Evolutionary conservation across 2,888 invertebrate genomes (phyloP), one percentile per base, ranked within the genome.

Genomic region (Oxytorus armatus): DNA sequence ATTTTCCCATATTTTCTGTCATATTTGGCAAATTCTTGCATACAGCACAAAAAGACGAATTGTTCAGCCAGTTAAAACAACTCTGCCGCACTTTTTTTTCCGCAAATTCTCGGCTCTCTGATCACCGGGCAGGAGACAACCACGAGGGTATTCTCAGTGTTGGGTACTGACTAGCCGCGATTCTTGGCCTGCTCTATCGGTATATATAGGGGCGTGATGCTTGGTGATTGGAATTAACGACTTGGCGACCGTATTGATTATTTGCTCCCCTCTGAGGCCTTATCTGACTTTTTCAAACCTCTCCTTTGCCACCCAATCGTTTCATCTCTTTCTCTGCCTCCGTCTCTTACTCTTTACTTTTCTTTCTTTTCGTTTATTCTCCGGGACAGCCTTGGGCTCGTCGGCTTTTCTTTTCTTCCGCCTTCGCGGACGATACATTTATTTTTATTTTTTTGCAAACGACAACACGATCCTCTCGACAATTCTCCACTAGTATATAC

Each of bases 211-310:
- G 86, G 86, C 85, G 85, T 87, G 87, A 87, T 87, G 85, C 85
- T 83, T 85, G 87, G 86, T 87, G 88, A 89, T 89, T 89, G 88
- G 88, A 88, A 89, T 90, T 89, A 89, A 89, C 88, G 87, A 89
- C 88, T 88, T 85, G 89, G 86, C 88, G 87, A 89, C 88, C 86
- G 88, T 89, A 89, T 89, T 89, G 89, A 89, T 89, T 89, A 89
- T 89, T 88, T 85, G 82, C 83, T 73, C 83, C 81, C 85, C 82
- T 79, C 73, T 76, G 33, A 68, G 76, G 79, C 72, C 76, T 80
- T 76, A 80, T 80, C 79, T 61, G 72, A 80, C 76, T 80, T 80
- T 80, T 84, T 81, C 77, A 74, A 83, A 82, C 76, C 83, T 81
- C 82, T 83, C 78, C 83, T 78, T 83, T 76, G 75, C 77, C 79